A percentile compares a stretch with the other conserved stretches of the same genome.
These are phyloP conservation scores for Argopecten irradians DNA, from an alignment of 1,140 invertebrate genomes.

Conservation along the genomic window DNA sequence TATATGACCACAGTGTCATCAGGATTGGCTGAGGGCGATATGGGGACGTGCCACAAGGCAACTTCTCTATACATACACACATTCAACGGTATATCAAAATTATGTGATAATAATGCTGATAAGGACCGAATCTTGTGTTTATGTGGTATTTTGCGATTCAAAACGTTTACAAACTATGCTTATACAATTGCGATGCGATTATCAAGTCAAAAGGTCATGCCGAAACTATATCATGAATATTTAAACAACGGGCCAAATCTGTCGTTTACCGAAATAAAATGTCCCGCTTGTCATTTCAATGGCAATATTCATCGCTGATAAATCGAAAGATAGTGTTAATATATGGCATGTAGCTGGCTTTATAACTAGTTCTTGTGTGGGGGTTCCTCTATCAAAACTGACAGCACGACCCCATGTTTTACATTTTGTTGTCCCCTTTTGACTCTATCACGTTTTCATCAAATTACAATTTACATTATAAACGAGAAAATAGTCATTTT, in stretches of 20 bases:
- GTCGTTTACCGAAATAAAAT: conserved; percentile 1
- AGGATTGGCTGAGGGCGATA: neutral
- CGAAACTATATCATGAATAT: neutral
- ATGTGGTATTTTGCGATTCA: conserved; percentile 22
- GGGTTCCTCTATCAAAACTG: neutral
- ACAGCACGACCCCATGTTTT: neutral
- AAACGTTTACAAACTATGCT: neutral
- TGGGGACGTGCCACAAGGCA: neutral
- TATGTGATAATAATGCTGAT: neutral
- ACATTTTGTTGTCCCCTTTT: neutral
- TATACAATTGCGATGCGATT: neutral
- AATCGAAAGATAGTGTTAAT: neutral
- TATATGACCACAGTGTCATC: neutral
- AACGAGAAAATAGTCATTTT: neutral
- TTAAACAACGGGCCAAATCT: neutral
- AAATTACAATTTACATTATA: conserved; percentile 24
- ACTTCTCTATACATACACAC: neutral
- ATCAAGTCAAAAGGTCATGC: neutral
- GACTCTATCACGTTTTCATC: neutral
- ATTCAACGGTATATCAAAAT: neutral
- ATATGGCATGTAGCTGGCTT: neutral
- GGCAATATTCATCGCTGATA: neutral
- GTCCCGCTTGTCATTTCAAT: neutral
- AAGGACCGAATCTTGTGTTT: neutral
- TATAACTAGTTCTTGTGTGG: neutral